Evolutionary conservation across 2,113 vertebrate genomes (phyloP), one percentile per base, ranked within the genome.

Genomic region (Nycticryphes semicollaris): DNA sequence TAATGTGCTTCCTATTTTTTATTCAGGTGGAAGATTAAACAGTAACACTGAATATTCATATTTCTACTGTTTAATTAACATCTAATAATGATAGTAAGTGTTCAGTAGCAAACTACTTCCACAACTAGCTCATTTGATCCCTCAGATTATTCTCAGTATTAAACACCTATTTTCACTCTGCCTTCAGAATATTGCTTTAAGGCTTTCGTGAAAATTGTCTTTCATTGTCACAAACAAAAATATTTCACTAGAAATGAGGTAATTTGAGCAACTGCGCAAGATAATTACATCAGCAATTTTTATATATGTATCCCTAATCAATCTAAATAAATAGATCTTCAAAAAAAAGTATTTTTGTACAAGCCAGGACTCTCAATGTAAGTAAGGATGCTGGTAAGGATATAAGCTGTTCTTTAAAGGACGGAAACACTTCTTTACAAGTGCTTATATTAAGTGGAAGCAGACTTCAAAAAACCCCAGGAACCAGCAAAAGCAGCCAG

Each of bases 301-400:
- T 54, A 37, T 15, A 41, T 4, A 21, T 2, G 7, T 2, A 51
- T 11, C 47, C 27, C 24, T 45, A 33, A 56, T 10, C 9, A 47
- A 23, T 0, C 5, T 41, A 53, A 69, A 48, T 3, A 51, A 43
- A 15, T 0, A 7, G 0, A 5, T 6, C 47, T 10, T 24, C 18
- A 8, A 5, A 1, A 23, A 59, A 23, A 31, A 0, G 0, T 9
- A 11, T 8, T 68, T 60, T 35, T 33, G 45, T 16, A 43, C 31
- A 92, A 69, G 15, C 7, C 16, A 21, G 67, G 15, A 9, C 5
- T 59, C 37, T 13, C 25, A 10, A 66, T 82, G 41, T 20, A 21
- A 60, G 59, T 24, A 60, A 37, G n/a, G n/a, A 59, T n/a, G 30
- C 28, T 12, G 14, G 10, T 11, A 64, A 51, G 35, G 64, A 12